Evolutionary conservation across 1,140 invertebrate genomes (phyloP).

Genomic region (Rhyzopertha dominica): DNA sequence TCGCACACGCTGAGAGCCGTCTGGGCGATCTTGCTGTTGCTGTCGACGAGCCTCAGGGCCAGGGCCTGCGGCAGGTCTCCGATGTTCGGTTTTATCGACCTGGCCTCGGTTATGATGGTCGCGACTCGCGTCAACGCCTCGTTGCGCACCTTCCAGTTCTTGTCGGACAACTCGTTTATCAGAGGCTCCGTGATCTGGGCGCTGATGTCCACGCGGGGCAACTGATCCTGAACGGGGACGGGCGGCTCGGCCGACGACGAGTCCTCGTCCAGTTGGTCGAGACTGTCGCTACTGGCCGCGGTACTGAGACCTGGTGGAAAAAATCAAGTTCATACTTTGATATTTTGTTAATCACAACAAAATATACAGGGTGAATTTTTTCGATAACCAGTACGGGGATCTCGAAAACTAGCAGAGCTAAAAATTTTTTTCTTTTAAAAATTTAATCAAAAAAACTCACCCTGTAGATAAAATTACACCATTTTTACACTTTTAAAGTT

Average conservation of each 20-base stretch:
- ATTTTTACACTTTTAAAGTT: neutral
- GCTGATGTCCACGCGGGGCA: slow-evolving; percentile 78
- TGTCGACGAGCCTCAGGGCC: slow-evolving; percentile 71
- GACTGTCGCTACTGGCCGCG: slow-evolving; percentile 50
- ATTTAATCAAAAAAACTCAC: neutral
- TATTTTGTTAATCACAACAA: too few relatives aligned
- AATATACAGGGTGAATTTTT: too few relatives aligned
- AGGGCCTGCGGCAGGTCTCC: slow-evolving; percentile 79
- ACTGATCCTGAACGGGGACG: slow-evolving; percentile 59
- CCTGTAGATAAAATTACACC: neutral
- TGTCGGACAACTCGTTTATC: slow-evolving; percentile 79
- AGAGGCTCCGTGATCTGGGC: slow-evolving; percentile 77
- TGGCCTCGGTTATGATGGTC: slow-evolving; percentile 67
- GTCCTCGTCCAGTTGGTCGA: slow-evolving; percentile 50
- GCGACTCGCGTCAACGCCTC: slow-evolving; percentile 78
- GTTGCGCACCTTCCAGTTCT: slow-evolving; percentile 90
- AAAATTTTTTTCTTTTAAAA: too few relatives aligned
- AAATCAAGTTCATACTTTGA: too few relatives aligned
- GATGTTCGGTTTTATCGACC: slow-evolving; percentile 74
- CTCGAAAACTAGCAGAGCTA: too few relatives aligned
- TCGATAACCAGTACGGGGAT: too few relatives aligned
- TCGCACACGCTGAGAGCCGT: slow-evolving; percentile 77
- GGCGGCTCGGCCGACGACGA: slow-evolving; percentile 48
- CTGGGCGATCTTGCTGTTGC: slow-evolving; percentile 86
- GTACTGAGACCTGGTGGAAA: too few relatives aligned